phyloP scores from a whole-genome alignment of 2,113 vertebrate species.

The Sciurus niger region DNA sequence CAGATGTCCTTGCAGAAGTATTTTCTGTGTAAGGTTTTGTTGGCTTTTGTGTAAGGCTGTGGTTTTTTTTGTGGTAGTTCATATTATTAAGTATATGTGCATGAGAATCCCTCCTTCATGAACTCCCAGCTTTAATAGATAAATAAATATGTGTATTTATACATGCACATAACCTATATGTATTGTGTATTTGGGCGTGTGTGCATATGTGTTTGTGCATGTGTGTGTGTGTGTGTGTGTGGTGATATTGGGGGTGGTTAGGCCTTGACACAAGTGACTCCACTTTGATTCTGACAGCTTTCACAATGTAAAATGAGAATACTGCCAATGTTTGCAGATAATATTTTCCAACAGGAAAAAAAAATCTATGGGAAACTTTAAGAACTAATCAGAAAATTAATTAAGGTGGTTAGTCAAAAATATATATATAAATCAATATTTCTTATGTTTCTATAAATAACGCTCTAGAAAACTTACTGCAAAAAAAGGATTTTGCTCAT shows the following conservation, averaged over 20 bases:
- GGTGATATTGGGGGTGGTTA: too few relatives aligned
- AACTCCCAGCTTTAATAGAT: not conserved
- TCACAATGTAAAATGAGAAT: not conserved
- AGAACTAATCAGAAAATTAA: constrained; percentile 29
- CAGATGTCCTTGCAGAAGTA: not conserved
- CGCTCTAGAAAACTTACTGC: not conserved
- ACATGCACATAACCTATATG: too few relatives aligned
- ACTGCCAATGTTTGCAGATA: not conserved
- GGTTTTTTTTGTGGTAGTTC: not conserved
- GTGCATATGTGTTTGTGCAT: not conserved
- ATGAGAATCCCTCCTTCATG: not conserved
- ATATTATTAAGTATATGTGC: not conserved
- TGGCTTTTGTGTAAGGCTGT: not conserved
- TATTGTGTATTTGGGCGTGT: not conserved
- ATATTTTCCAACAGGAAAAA: constrained; percentile 24
- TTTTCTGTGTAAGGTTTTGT: not conserved
- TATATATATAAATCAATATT: constrained; percentile 19
- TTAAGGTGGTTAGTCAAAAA: not conserved
- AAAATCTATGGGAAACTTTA: constrained; percentile 8
- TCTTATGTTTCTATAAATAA: constrained; percentile 6
- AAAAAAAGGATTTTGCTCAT: not conserved
- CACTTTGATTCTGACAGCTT: not conserved
- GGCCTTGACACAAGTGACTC: not conserved
- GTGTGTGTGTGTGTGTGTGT: not conserved
- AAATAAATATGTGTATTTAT: too few relatives aligned